Base-by-base conservation (phyloP, 2,888 invertebrate genomes). In the Lasius fuliginosus region DNA sequence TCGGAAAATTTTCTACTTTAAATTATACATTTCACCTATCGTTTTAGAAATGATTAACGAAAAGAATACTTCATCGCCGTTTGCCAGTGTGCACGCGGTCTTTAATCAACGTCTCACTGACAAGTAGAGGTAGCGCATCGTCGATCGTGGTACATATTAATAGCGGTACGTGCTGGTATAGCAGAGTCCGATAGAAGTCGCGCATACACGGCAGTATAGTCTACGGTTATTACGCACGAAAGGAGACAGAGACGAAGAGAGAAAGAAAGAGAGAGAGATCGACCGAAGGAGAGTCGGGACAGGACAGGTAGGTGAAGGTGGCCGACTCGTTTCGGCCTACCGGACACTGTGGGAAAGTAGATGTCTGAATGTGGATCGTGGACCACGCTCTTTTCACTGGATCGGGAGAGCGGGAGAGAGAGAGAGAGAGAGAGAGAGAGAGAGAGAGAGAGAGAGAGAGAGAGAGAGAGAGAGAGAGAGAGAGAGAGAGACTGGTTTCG, bases 341-440 rank as follows among this genome's bases (percentile, higher is more conserved):
- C 90, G 92, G 93, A 92, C 93, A 93, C 93, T 93, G 93, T 94
- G 94, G 93, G 94, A 94, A 94, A 92, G 89, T 85, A 84, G 18
- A 49, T 49, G 49, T 89, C 90, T 88, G 88, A 87, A 91, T 89
- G 88, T 87, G 86, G 64, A 81, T 81, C 75, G 76, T 33, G 49
- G 49, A n/a, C 49, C 77, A 27, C 23, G 42, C 53, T 46, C 74
- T 40, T 27, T 69, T 62, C 36, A 11, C 27, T 64, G 53, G 62
- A 68, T 18, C 65, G 53, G 4, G 49, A 67, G 83, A 77, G n/a
- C n/a, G n/a, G n/a, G 85, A 60, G 30, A 33, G 30, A 30, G 30
- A 33, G 30, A n/a, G 49, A 67, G 83, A 77, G 86, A 60, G 83
- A 77, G 85, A 60, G 30, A 33, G 30, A 30, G 30, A 33, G 30